Percentiles rank a stretch among this genome's conserved stretches.
Conservation (phyloP, 2,888 invertebrate species). For the Taenaris catops region DNA sequence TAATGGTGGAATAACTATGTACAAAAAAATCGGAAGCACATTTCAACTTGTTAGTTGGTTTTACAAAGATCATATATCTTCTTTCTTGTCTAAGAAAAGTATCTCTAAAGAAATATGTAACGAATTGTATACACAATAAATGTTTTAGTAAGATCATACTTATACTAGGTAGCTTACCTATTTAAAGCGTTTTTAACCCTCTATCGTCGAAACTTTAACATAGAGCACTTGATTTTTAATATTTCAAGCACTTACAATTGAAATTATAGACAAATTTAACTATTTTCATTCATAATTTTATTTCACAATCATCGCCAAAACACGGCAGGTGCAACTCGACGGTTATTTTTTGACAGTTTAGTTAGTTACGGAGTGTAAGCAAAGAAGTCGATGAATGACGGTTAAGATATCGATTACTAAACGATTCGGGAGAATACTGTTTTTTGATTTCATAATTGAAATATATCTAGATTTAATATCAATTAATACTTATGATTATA, state of each 20-base stretch:
- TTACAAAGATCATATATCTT: too few species aligned
- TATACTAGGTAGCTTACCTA: neutral
- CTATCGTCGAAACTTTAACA: neutral
- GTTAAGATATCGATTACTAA: neutral
- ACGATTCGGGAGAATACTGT: too few species aligned
- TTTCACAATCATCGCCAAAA: constrained; percentile 24
- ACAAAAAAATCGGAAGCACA: too few species aligned
- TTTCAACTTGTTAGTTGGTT: too few species aligned
- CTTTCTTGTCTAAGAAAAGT: too few species aligned
- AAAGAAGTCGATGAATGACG: too few species aligned
- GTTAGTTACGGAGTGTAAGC: too few species aligned
- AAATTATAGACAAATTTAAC: neutral
- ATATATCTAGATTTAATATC: too few species aligned
- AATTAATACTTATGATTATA: neutral
- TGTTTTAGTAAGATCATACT: neutral
- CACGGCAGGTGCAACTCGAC: constrained; percentile 54
- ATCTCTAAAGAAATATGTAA: too few species aligned
- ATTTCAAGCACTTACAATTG: neutral
- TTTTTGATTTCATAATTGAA: too few species aligned
- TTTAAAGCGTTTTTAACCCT: constrained; percentile 1
- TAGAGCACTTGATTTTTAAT: neutral
- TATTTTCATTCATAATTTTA: constrained; percentile 13
- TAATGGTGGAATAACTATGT: too few species aligned
- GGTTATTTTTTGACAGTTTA: constrained; percentile 40
- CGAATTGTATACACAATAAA: neutral